Conservation (phyloP, 2,797 vertebrate species). For the Heliangelus exortis region DNA sequence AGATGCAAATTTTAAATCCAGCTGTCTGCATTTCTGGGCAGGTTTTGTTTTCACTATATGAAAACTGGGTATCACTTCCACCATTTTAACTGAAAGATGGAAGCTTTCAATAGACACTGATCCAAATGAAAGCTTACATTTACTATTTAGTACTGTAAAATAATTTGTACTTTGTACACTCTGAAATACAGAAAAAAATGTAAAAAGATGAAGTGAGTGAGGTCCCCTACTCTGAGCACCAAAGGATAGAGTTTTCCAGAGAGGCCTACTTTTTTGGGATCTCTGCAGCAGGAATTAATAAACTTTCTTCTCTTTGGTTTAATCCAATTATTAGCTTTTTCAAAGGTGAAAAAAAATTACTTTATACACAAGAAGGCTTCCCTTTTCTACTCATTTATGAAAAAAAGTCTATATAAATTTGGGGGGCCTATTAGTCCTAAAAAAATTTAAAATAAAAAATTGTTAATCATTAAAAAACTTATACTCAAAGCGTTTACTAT, state of each 20-base stretch:
- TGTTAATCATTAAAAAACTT: neutral
- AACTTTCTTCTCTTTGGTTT: neutral
- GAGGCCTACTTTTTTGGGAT: neutral
- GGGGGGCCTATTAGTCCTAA: neutral
- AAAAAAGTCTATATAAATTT: neutral
- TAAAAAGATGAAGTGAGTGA: neutral
- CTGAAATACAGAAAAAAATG: neutral
- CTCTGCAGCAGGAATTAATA: neutral
- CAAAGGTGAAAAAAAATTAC: neutral
- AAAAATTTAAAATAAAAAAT: neutral
- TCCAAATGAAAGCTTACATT: neutral
- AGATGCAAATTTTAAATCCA: neutral
- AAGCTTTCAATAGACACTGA: neutral
- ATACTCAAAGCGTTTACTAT: neutral
- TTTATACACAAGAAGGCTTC: neutral
- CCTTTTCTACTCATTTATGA: neutral
- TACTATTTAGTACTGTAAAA: neutral
- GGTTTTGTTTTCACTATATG: neutral
- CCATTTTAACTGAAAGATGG: neutral
- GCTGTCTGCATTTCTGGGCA: neutral
- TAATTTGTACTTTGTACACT: neutral
- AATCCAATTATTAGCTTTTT: neutral
- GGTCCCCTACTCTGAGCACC: neutral
- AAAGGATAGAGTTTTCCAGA: neutral
- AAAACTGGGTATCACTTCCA: neutral